Evolutionary conservation across 2,888 invertebrate genomes (phyloP), one percentile per base, ranked within the genome.

Genomic region (Rhagium mordax): DNA sequence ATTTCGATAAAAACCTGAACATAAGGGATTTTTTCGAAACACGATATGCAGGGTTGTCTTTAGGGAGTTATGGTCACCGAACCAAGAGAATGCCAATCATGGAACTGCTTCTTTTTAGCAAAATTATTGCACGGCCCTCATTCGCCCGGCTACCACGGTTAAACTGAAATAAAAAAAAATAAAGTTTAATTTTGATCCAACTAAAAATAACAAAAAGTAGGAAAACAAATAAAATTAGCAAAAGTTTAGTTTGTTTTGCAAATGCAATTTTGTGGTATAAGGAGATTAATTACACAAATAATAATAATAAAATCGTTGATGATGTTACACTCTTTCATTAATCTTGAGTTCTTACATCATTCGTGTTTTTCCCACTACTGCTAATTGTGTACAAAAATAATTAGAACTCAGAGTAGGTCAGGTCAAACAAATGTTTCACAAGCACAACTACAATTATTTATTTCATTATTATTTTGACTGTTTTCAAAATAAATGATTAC

Each of bases 41-140:
- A 60, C 73, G 73, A 70, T 66, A 65, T 74, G 70, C 67, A 62
- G 72, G 59, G 65, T 72, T 61, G 72, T 67, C 61, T 71, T 57
- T 71, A 68, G 41, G 67, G 65, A 15, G 49, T 53, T 68, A 60
- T 33, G 66, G 62, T 47, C 72, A 74, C 75, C 78, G 79, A 79
- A 77, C 79, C 79, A 79, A 79, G 78, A 79, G 78, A 78, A 75
- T 76, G 78, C 77, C 79, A 77, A 78, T 80, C 78, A 75, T 76
- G 81, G 81, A 78, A 75, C 79, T 81, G 81, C 80, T 81, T 79
- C 79, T 77, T 74, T 77, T 71, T 75, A 67, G 61, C 73, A 67
- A 74, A 73, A 74, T 73, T 82, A 82, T 82, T 82, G 82, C 82
- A 82, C 82, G 81, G 79, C 81, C 80, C 78, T 79, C 74, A 75